Percentiles rank a stretch among this genome's conserved stretches.
These are phyloP conservation scores for Palythoa grandiflora DNA, from an alignment of 92 coral and sea anemone genomes.

Conservation along the genomic window DNA sequence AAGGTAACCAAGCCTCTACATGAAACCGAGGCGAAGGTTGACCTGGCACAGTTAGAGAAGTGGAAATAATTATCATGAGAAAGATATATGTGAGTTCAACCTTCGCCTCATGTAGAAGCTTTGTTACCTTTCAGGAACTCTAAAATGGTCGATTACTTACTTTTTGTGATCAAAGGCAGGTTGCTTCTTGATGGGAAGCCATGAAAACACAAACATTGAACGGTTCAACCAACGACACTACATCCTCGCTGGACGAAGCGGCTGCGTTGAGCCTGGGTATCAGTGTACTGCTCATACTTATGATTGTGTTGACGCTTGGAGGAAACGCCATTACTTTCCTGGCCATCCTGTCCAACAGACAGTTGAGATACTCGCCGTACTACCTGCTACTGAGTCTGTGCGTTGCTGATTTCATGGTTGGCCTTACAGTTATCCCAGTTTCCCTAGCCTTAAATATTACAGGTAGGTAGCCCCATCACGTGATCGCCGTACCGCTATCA, in stretches of 20 bases:
- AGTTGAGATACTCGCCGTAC: neutral
- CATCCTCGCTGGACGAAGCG: neutral
- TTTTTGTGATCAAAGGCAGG: no score
- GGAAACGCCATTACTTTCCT: constrained; percentile 24
- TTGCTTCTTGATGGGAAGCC: no score
- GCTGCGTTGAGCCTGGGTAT: neutral
- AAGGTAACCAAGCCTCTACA: no score
- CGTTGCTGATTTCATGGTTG: constrained; percentile 29
- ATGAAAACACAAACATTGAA: neutral
- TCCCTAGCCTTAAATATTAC: neutral
- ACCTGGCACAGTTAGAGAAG: no score
- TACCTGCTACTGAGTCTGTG: constrained; percentile 8
- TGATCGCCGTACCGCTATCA: no score
- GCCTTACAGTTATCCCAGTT: neutral
- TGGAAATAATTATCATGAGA: no score
- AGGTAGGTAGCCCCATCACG: neutral
- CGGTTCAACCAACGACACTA: neutral
- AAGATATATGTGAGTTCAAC: no score
- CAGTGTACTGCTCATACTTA: neutral
- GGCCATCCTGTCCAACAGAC: constrained; percentile 25
- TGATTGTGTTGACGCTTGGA: constrained; percentile 19
- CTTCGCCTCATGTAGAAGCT: no score
- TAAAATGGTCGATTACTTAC: no score
- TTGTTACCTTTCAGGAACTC: no score
- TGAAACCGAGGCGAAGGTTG: no score